A percentile compares a stretch with the other conserved stretches of the same genome.
These are phyloP conservation scores for Leptoclinus maculatus DNA, from an alignment of 2,797 vertebrate species.

Conservation along the genomic window DNA sequence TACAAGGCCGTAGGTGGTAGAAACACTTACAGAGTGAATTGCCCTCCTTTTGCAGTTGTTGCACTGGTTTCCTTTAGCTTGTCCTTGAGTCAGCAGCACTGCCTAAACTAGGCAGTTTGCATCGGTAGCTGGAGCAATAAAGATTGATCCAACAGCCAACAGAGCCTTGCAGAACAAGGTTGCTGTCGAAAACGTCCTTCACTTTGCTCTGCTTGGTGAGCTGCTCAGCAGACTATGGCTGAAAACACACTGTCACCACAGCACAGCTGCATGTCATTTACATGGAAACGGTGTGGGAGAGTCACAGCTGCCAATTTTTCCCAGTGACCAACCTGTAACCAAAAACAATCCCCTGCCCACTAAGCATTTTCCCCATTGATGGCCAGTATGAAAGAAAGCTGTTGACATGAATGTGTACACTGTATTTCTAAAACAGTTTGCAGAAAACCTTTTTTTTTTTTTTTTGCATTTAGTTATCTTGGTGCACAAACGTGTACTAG, in stretches of 20 bases:
- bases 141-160: constrained; percentile 7
- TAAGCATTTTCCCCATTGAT: neutral
- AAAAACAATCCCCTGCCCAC: constrained; percentile 1
- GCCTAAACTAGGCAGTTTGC: neutral
- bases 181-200: neutral
- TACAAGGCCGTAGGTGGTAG: neutral
- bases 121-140: neutral
- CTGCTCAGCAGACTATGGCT: constrained; percentile 15
- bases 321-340: constrained; percentile 11
- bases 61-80: neutral
- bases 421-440: neutral
- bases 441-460: neutral
- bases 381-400: neutral
- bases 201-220: constrained; percentile 38
- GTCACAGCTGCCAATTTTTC: neutral
- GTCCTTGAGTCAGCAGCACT: constrained; percentile 6
- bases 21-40: constrained; percentile 6
- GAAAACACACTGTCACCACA: constrained; percentile 43
- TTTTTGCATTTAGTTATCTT: neutral
- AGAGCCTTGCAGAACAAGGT: neutral
- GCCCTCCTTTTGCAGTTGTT: neutral
- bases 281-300: constrained; percentile 8
- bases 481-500: neutral
- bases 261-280: constrained; percentile 22
- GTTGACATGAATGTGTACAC: neutral